These are phyloP conservation scores for Drosophila birchii DNA, from an alignment of 2,888 invertebrate genomes.

Conservation along the genomic window DNA sequence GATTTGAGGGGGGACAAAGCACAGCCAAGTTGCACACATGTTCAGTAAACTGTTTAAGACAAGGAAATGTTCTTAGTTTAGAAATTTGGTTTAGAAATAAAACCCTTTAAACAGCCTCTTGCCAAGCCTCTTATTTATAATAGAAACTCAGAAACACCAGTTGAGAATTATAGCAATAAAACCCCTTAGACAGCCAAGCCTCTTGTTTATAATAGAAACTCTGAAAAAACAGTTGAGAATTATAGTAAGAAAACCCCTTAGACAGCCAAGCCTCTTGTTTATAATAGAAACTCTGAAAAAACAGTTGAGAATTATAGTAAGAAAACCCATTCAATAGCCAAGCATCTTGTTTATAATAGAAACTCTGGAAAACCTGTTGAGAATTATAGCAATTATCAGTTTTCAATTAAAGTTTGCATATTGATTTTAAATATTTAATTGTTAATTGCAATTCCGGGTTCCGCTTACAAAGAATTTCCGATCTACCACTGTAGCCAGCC, in stretches of 20 bases:
- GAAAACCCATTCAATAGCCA: too few species aligned
- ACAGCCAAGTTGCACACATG: constrained; percentile 23
- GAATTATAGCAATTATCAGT: not conserved
- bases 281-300: not conserved
- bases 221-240: too few species aligned
- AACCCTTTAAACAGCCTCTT: too few species aligned
- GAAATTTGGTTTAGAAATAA: too few species aligned
- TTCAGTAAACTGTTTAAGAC: not conserved
- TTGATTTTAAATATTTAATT: constrained; percentile 1
- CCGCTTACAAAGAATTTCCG: constrained; percentile 8
- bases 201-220: too few species aligned
- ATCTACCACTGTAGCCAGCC: constrained; percentile 9
- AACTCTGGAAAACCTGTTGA: not conserved
- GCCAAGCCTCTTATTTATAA: too few species aligned
- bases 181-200: too few species aligned
- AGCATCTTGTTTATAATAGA: not conserved
- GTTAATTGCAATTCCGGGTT: constrained; percentile 20
- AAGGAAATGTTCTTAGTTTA: not conserved
- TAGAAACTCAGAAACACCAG: too few species aligned
- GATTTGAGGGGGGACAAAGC: constrained; percentile 1
- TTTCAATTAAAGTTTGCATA: not conserved
- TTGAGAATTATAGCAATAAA: too few species aligned
- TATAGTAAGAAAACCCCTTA: too few species aligned
- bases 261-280: not conserved
- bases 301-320: not conserved